Evolutionary conservation across 2,888 invertebrate species (phyloP).

Genomic region (Nephrotoma flavescens): DNA sequence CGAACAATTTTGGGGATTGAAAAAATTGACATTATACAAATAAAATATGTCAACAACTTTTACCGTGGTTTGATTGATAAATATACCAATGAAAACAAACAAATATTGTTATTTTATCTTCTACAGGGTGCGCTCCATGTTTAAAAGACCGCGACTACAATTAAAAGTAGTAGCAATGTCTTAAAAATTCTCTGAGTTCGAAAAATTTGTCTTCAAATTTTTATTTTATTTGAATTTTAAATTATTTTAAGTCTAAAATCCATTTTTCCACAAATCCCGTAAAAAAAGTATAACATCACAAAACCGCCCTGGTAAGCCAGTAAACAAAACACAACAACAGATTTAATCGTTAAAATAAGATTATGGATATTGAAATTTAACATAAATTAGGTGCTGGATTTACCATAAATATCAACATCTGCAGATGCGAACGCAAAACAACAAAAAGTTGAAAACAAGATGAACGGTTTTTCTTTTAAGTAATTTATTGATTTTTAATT

Average conservation of each 20-base stretch:
- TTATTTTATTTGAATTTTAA: too few relatives aligned
- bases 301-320: neutral
- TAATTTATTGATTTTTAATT: neutral
- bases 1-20: too few relatives aligned
- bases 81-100: too few relatives aligned
- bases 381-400: neutral
- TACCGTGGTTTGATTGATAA: too few relatives aligned
- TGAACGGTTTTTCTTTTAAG: neutral
- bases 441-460: neutral
- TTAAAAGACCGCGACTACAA: too few relatives aligned
- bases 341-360: neutral
- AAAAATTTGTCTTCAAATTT: too few relatives aligned
- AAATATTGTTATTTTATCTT: too few relatives aligned
- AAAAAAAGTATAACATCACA: neutral
- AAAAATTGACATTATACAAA: too few relatives aligned
- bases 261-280: neutral
- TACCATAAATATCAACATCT: neutral
- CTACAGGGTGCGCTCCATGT: too few relatives aligned
- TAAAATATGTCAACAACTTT: too few relatives aligned
- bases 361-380: neutral
- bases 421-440: neutral
- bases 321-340: neutral
- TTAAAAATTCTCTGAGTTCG: too few relatives aligned
- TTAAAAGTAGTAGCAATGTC: too few relatives aligned
- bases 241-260: neutral